Conservation (phyloP, 2,113 vertebrate genomes). For the Gavialis gangeticus region DNA sequence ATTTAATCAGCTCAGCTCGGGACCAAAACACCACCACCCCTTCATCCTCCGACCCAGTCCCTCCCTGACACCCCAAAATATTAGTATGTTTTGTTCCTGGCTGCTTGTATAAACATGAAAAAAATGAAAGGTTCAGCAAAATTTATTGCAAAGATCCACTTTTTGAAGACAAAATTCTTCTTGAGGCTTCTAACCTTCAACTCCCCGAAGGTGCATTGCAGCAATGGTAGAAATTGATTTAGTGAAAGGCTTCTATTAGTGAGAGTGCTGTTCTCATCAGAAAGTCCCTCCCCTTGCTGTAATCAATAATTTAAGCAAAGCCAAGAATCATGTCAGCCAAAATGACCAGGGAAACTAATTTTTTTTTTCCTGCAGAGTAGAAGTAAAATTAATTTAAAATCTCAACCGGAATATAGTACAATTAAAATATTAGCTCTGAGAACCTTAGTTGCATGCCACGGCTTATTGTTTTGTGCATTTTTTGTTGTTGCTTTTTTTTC, state of each 20-base stretch:
- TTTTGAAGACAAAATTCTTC: slow-evolving; percentile 60
- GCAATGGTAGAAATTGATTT: slow-evolving; percentile 77
- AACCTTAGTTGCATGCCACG: not conserved
- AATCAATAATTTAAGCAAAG: slow-evolving; percentile 82
- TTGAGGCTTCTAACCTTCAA: slow-evolving; percentile 47
- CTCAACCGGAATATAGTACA: slow-evolving; percentile 26
- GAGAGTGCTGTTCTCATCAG: slow-evolving; percentile 69
- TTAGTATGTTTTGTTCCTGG: not conserved
- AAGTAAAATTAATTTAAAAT: slow-evolving; percentile 66
- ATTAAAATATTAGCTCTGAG: slow-evolving; percentile 48
- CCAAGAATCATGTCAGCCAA: slow-evolving; percentile 75
- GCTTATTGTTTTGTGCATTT: not conserved
- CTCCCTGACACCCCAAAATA: not conserved
- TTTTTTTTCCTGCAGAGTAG: not conserved
- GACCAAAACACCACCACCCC: slow-evolving; percentile 15
- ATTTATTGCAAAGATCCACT: slow-evolving; percentile 47
- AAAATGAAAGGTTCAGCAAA: slow-evolving; percentile 33
- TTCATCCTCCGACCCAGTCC: slow-evolving; percentile 3
- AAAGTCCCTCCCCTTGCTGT: slow-evolving; percentile 69
- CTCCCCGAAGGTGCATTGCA: slow-evolving; percentile 55
- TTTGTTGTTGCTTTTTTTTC: not conserved
- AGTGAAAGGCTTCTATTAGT: slow-evolving; percentile 80
- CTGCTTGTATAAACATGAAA: slow-evolving; percentile 8
- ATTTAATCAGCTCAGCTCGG: slow-evolving; percentile 52
- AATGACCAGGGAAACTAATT: slow-evolving; percentile 64